phyloP scores from a whole-genome alignment of 2,113 vertebrate genomes.

The Silurus meridionalis region DNA sequence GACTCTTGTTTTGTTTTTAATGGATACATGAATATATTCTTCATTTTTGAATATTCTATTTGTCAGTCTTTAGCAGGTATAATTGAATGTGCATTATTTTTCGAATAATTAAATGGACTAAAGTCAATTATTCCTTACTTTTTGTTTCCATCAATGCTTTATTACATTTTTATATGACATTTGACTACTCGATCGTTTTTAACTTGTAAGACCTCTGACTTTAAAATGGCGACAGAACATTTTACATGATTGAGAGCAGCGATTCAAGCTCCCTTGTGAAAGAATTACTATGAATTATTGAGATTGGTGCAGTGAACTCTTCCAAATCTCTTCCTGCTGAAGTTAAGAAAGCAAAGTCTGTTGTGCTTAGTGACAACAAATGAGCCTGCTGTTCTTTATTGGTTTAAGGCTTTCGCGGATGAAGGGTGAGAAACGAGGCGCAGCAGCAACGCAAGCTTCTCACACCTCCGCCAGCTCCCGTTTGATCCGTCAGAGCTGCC shows the following conservation, averaged over 20 bases:
- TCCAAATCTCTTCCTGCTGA: neutral
- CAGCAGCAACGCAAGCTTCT: neutral
- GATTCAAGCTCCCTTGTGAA: neutral
- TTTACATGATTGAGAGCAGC: neutral
- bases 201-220: neutral
- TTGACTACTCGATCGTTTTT: neutral
- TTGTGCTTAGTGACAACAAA: constrained; percentile 12
- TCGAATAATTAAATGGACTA: too few relatives aligned
- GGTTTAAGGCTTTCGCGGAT: constrained; percentile 38
- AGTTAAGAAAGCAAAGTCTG: neutral
- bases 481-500: constrained; percentile 37
- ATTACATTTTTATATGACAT: neutral
- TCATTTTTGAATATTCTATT: neutral
- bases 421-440: constrained; percentile 32
- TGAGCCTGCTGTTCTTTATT: constrained; percentile 29
- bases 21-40: neutral
- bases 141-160: neutral
- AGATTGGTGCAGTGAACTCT: neutral
- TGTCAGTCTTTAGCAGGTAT: neutral
- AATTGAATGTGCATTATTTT: too few relatives aligned
- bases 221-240: neutral
- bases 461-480: constrained; percentile 13
- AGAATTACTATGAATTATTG: neutral
- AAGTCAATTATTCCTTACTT: too few relatives aligned
- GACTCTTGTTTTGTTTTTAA: neutral